These are phyloP conservation scores for Circaetus gallicus DNA, from an alignment of 2,113 vertebrate genomes.

Conservation along the genomic window DNA sequence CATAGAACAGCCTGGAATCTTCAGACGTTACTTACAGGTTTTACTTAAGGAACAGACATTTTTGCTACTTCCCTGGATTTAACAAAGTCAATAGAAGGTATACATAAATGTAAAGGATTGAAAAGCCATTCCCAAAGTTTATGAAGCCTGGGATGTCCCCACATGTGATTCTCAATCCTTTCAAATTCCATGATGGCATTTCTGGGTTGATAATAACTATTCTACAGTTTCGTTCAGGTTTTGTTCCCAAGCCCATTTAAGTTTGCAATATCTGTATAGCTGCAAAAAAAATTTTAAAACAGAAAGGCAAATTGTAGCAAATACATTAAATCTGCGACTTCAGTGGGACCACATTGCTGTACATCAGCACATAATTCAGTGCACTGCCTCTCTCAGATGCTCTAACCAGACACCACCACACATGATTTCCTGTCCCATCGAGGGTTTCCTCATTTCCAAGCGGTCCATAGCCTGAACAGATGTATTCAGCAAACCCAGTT, in stretches of 20 bases:
- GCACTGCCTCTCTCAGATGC: background rate
- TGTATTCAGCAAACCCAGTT: background rate
- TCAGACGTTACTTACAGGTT: background rate
- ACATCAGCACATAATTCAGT: rapidly evolving
- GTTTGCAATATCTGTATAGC: background rate
- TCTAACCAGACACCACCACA: background rate
- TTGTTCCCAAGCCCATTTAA: background rate
- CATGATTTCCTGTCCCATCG: background rate
- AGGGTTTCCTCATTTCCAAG: background rate
- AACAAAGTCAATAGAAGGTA: background rate
- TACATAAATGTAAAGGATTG: background rate
- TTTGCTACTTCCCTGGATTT: background rate
- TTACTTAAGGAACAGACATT: background rate
- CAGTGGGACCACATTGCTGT: background rate
- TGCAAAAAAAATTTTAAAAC: background rate
- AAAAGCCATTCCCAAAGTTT: background rate
- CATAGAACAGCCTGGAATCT: background rate
- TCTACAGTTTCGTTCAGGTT: background rate
- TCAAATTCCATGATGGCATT: background rate
- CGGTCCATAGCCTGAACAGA: background rate
- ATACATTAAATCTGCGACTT: background rate
- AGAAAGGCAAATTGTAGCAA: background rate
- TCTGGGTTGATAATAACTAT: background rate
- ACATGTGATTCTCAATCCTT: background rate
- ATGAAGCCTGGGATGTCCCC: background rate